A percentile compares a stretch with the other conserved stretches of the same genome.
phyloP scores from a whole-genome alignment of 2,797 vertebrate species.

The Rhynchotus rufescens region DNA sequence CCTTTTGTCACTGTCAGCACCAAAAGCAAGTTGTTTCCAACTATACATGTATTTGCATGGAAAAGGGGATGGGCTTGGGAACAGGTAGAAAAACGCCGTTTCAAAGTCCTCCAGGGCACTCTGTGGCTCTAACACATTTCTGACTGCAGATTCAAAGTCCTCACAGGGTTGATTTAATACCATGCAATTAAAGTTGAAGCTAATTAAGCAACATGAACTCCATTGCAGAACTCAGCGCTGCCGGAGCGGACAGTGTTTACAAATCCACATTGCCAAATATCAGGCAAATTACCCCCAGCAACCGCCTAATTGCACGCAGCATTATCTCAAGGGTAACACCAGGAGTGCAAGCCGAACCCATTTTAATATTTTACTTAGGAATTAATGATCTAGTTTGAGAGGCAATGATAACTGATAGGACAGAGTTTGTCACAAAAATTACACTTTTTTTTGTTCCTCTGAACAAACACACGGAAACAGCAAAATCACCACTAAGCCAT shows the following conservation, averaged over 20 bases:
- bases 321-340: conserved; percentile 24
- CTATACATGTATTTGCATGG: neutral
- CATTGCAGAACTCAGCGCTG: conserved; percentile 18
- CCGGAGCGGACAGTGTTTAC: neutral
- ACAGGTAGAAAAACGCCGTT: neutral
- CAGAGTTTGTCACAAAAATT: neutral
- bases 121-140: neutral
- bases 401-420: neutral
- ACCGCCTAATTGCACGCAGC: neutral
- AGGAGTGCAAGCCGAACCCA: neutral
- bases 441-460: neutral
- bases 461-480: neutral
- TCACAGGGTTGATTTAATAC: conserved; percentile 9
- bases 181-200: conserved; percentile 21
- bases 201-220: conserved; percentile 63
- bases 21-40: neutral
- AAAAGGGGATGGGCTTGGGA: neutral
- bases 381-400: neutral
- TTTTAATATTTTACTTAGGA: conserved; percentile 60
- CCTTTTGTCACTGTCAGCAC: neutral
- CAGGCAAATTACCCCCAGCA: conserved; percentile 44
- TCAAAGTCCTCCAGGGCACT: neutral
- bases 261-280: neutral
- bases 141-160: neutral
- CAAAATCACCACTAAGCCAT: neutral